These are phyloP conservation scores for Dufourea novaeangliae DNA, from an alignment of 1,140 invertebrate species.

Conservation along the genomic window DNA sequence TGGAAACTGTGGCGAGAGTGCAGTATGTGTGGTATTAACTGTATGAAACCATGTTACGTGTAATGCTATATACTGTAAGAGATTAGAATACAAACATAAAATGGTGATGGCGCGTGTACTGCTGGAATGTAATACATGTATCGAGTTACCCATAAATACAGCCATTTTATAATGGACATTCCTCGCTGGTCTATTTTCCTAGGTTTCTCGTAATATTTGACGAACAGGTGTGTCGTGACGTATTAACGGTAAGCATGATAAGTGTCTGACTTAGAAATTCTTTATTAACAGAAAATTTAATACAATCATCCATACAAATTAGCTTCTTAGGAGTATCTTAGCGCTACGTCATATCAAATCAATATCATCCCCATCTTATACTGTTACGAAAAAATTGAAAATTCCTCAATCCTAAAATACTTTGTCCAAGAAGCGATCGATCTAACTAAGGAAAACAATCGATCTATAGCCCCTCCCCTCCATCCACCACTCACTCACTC, in stretches of 20 bases:
- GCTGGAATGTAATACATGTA: slow-evolving; percentile 80
- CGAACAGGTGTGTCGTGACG: neutral
- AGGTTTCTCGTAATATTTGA: neutral
- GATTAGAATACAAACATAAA: slow-evolving; percentile 74
- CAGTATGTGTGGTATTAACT: slow-evolving; percentile 79
- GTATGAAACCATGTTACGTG: slow-evolving; percentile 79
- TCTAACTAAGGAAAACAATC: slow-evolving; percentile 24
- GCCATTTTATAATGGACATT: slow-evolving; percentile 81
- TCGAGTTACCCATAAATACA: slow-evolving; percentile 80
- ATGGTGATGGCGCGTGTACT: slow-evolving; percentile 74
- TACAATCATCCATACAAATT: slow-evolving; percentile 70
- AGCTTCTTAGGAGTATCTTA: slow-evolving; percentile 58
- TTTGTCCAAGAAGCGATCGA: slow-evolving; percentile 35
- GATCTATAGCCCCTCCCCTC: no score
- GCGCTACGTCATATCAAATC: slow-evolving; percentile 16
- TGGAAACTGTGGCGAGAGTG: slow-evolving; percentile 68
- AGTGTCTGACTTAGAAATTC: slow-evolving; percentile 72
- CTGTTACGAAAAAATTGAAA: neutral
- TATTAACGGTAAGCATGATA: neutral
- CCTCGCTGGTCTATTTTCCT: slow-evolving; percentile 15
- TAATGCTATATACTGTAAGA: slow-evolving; percentile 77
- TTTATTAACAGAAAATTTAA: slow-evolving; percentile 73
- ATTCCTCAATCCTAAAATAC: slow-evolving; percentile 28
- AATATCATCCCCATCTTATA: neutral
- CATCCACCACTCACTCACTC: no score